Percentiles rank a stretch among this genome's conserved stretches.
These are phyloP conservation scores for Enteromius unitaeniatus DNA, from an alignment of 2,797 vertebrate genomes.

Conservation along the genomic window DNA sequence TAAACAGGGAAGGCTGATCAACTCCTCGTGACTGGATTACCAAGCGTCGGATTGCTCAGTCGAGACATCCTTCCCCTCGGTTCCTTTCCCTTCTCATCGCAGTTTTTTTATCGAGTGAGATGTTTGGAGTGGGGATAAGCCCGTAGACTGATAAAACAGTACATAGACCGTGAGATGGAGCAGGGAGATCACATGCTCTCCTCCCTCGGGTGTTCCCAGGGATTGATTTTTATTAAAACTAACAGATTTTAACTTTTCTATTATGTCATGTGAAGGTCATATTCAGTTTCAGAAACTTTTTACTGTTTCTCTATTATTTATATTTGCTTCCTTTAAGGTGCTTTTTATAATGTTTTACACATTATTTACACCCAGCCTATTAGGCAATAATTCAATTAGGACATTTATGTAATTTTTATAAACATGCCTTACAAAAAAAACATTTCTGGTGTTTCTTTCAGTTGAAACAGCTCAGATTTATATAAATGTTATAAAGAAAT, in stretches of 20 bases:
- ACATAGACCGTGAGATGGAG: slow-evolving; percentile 41
- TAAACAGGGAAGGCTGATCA: slow-evolving; percentile 67
- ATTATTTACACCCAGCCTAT: not conserved
- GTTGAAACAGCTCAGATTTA: too few species aligned
- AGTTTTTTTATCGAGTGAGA: slow-evolving; percentile 49
- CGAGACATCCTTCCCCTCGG: slow-evolving; percentile 36
- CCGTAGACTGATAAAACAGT: slow-evolving; percentile 49
- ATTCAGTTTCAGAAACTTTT: not conserved
- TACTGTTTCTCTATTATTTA: not conserved
- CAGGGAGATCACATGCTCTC: not conserved
- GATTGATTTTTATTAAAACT: not conserved
- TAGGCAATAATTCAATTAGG: too few species aligned
- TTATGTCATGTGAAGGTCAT: not conserved
- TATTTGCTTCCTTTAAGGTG: not conserved
- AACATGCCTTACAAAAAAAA: too few species aligned
- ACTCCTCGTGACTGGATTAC: slow-evolving; percentile 65
- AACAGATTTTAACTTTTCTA: not conserved
- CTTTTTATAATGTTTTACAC: not conserved
- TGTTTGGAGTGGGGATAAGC: slow-evolving; percentile 49
- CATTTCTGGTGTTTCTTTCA: too few species aligned
- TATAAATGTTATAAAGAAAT: too few species aligned
- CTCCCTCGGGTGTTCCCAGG: not conserved
- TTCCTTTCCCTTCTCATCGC: slow-evolving; percentile 47
- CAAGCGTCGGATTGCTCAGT: slow-evolving; percentile 56
- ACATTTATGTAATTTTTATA: too few species aligned